Evolutionary conservation across 2,113 vertebrate genomes (phyloP).

Genomic region (Leucoraja erinaceus): DNA sequence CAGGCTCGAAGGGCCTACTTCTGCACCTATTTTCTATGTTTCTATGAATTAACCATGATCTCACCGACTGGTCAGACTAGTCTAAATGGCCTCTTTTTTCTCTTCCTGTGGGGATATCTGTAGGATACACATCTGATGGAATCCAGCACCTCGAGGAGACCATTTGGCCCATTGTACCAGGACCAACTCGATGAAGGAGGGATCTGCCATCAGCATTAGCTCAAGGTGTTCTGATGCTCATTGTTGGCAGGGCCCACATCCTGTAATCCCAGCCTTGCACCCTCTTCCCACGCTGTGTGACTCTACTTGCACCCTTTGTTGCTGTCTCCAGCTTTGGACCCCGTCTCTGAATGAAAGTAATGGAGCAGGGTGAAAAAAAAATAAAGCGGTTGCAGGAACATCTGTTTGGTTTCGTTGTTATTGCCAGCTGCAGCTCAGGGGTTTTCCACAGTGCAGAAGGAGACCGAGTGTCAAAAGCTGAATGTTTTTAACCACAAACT

Average conservation of each 20-base stretch:
- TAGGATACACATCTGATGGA: background rate
- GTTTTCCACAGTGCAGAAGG: background rate
- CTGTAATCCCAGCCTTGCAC: background rate
- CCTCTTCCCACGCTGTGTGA: background rate
- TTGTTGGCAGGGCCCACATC: background rate
- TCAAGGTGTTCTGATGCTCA: no score
- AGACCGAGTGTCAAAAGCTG: background rate
- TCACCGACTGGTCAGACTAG: no score
- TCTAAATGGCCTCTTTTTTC: background rate
- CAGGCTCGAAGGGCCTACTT: no score
- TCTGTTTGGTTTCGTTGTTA: slow-evolving; percentile 9
- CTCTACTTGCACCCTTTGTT: background rate
- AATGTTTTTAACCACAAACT: background rate
- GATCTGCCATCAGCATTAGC: background rate
- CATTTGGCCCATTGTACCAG: background rate
- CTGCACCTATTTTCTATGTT: no score
- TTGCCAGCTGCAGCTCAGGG: background rate
- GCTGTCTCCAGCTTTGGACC: background rate
- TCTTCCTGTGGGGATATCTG: background rate
- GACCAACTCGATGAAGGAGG: background rate
- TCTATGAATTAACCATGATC: no score
- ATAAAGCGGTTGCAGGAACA: background rate
- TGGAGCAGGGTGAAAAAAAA: background rate
- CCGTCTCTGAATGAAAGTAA: background rate
- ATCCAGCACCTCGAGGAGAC: background rate